phyloP scores from a whole-genome alignment of 92 coral and sea anemone species.

The Desmophyllum pertusum region DNA sequence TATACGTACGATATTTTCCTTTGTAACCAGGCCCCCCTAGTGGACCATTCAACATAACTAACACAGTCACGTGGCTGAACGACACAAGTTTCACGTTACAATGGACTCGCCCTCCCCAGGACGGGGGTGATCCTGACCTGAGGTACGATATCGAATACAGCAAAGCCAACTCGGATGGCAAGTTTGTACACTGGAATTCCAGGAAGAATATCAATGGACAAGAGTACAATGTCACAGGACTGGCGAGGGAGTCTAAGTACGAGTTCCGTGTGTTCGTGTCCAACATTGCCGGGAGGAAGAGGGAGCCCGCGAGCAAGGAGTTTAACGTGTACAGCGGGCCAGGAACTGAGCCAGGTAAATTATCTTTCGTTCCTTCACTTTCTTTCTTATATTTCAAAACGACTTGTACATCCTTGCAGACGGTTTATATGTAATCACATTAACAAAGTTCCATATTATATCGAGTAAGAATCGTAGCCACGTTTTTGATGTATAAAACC shows the following conservation, averaged over 20 bases:
- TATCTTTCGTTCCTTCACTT: neutral
- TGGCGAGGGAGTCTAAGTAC: constrained; percentile 62
- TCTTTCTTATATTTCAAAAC: too few species aligned
- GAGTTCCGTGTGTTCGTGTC: constrained; percentile 69
- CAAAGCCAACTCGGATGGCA: constrained; percentile 57
- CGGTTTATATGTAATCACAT: too few species aligned
- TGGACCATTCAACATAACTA: constrained; percentile 69
- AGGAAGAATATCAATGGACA: constrained; percentile 59
- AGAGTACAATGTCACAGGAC: constrained; percentile 64
- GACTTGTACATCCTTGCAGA: too few species aligned
- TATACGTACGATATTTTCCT: neutral
- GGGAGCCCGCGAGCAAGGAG: constrained; percentile 73
- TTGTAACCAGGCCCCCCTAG: constrained; percentile 73
- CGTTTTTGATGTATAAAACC: too few species aligned
- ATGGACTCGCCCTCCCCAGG: constrained; percentile 79
- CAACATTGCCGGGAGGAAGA: constrained; percentile 70
- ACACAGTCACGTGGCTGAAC: constrained; percentile 66
- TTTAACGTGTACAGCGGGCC: constrained; percentile 52
- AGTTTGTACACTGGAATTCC: constrained; percentile 69
- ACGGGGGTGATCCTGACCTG: constrained; percentile 77
- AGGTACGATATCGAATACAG: constrained; percentile 77
- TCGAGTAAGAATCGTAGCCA: too few species aligned
- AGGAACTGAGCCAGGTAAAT: neutral
- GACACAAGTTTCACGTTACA: constrained; percentile 63
- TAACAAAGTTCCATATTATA: too few species aligned